Conservation (phyloP, 2,888 invertebrate species). For the Pilophorus perplexus region DNA sequence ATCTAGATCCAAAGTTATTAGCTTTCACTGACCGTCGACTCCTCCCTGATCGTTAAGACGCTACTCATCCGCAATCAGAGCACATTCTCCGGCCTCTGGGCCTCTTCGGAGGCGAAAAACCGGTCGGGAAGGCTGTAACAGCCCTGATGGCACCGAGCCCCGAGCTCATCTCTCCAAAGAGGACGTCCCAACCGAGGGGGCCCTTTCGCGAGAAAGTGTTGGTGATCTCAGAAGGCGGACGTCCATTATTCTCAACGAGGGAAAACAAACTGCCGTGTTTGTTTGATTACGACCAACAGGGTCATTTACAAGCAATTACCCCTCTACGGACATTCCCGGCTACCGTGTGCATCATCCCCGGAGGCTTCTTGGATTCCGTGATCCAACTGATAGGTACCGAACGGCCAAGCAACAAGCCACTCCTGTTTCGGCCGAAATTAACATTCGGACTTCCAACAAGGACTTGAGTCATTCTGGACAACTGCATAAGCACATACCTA, state of each 20-base stretch:
- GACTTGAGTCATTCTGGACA: too few relatives aligned
- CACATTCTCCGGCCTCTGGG: slow-evolving; percentile 13
- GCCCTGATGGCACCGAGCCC: background rate
- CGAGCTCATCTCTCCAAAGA: slow-evolving; percentile 8
- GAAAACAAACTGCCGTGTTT: slow-evolving; percentile 8
- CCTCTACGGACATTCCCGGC: too few relatives aligned
- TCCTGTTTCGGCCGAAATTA: too few relatives aligned
- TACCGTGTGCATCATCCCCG: too few relatives aligned
- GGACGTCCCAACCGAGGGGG: background rate
- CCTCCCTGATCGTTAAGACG: slow-evolving; percentile 20
- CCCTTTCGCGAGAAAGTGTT: slow-evolving; percentile 1
- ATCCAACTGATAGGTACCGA: too few relatives aligned
- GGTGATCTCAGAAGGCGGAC: slow-evolving; percentile 9
- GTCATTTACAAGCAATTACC: too few relatives aligned
- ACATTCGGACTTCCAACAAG: too few relatives aligned
- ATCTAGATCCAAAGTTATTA: slow-evolving; percentile 2
- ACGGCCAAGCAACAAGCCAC: too few relatives aligned
- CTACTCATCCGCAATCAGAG: slow-evolving; percentile 22
- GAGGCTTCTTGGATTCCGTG: too few relatives aligned
- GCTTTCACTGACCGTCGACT: slow-evolving; percentile 15
- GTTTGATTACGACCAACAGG: too few relatives aligned
- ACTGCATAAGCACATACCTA: too few relatives aligned
- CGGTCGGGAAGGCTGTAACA: too few relatives aligned
- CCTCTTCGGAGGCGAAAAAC: slow-evolving; percentile 8
- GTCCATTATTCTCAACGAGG: background rate